Percentiles rank a stretch among this genome's conserved stretches.
Evolutionary conservation across 2,797 vertebrate species (phyloP).

Genomic region (Lithobates sylvaticus): DNA sequence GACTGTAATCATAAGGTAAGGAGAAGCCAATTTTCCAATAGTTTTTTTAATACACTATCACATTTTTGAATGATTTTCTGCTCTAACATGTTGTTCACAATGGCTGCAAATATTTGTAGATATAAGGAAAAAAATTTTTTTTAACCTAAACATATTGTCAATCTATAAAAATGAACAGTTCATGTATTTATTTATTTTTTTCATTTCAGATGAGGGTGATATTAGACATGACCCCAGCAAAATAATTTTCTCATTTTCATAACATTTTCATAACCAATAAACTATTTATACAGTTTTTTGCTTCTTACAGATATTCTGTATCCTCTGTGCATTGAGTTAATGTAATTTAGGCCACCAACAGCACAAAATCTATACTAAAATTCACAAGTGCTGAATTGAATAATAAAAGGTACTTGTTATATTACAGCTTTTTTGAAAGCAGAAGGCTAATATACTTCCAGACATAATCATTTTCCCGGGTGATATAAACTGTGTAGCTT

Average conservation of each 20-base stretch:
- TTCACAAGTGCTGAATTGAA: slow-evolving; percentile 69
- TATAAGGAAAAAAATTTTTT: background rate
- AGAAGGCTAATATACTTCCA: slow-evolving; percentile 65
- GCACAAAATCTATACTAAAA: slow-evolving; percentile 67
- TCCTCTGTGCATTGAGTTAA: slow-evolving; percentile 64
- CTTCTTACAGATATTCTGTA: slow-evolving; percentile 63
- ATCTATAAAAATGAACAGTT: background rate
- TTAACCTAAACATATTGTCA: background rate
- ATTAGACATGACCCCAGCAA: slow-evolving; percentile 26
- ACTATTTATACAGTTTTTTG: slow-evolving; percentile 49
- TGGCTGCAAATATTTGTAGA: background rate
- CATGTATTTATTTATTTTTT: background rate
- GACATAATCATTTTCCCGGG: slow-evolving; percentile 47
- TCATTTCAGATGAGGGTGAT: background rate
- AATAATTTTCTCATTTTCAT: slow-evolving; percentile 36
- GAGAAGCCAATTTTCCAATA: too few relatives aligned
- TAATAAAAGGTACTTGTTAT: slow-evolving; percentile 66
- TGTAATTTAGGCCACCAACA: slow-evolving; percentile 55
- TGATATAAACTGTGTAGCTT: slow-evolving; percentile 63
- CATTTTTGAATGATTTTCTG: too few relatives aligned
- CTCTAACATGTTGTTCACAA: too few relatives aligned
- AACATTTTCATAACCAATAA: slow-evolving; percentile 38
- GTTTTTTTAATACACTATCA: too few relatives aligned
- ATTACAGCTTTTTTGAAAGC: slow-evolving; percentile 62
- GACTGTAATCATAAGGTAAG: too few relatives aligned